Evolutionary conservation across 2,113 vertebrate genomes (phyloP), one percentile per base, ranked within the genome.

Genomic region (Peromyscus maniculatus): DNA sequence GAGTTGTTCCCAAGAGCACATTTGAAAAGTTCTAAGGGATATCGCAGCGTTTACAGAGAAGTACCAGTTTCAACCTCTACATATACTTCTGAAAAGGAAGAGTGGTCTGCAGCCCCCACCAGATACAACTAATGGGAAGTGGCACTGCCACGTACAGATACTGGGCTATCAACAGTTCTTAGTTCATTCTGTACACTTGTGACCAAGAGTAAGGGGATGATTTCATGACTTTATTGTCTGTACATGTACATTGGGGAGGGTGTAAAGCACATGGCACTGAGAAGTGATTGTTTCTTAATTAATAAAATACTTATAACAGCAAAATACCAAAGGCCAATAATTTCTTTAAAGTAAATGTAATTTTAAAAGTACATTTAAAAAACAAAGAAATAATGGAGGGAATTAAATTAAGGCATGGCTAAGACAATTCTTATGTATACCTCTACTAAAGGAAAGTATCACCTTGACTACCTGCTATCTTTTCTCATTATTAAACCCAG

Each of bases 251-350:
- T 39, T 83, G 39, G 15, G 4, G 86, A 49, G 39, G 83, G 21
- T 87, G 3, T 11, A 31, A 9, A 46, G 4, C 10, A 87, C 7
- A 15, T 36, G 43, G 11, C 72, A 5, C 28, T 87, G 66, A 93
- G 46, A 97, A 95, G 75, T 79, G 3, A n/a, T 69, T 17, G 2
- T 64, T 93, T 10, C 33, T 95, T 86, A 52, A 83, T 86, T 94
- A 89, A 74, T 71, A 92, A 92, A 92, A 94, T 79, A 36, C 31
- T 66, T 62, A 49, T 1, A 92, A 93, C 1, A 96, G 36, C 26
- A 72, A 83, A 77, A 78, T 93, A 31, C 39, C 55, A 79, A 2
- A 1, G 82, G 49, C 31, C 16, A 46, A 46, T 71, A 46, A 46
- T 71, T 33, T 90, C 12, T 62, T 74, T 43, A 52, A 78, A 19